Conservation (phyloP, 2,113 vertebrate genomes). For the Amazona vittata region DNA sequence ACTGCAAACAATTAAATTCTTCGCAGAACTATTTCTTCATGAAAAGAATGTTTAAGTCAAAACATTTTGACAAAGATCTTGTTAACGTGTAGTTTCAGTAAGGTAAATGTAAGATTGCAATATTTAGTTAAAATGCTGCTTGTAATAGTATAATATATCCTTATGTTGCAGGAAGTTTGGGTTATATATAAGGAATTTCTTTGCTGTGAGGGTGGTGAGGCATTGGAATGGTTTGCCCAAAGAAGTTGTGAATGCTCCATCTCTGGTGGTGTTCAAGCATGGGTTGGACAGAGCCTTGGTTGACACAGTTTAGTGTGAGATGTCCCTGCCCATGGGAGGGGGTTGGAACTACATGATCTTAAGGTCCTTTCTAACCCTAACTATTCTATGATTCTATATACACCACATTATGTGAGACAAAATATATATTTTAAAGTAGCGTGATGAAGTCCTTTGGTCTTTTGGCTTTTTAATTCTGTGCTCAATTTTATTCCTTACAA, state of each 20-base stretch:
- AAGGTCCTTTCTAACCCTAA: neutral
- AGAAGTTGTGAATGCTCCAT: neutral
- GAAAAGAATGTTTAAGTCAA: conserved; percentile 23
- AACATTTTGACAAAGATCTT: conserved; percentile 26
- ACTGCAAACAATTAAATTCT: neutral
- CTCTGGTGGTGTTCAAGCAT: neutral
- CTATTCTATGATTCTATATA: neutral
- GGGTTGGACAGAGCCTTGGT: neutral
- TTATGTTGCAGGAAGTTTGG: neutral
- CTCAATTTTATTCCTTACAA: neutral
- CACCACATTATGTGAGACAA: neutral
- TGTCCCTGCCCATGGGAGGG: neutral
- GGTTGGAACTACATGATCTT: neutral
- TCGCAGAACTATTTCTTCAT: neutral
- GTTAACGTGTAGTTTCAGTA: neutral
- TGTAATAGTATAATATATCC: neutral
- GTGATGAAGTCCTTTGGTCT: neutral
- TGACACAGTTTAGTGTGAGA: no score
- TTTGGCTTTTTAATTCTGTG: neutral
- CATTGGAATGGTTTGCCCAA: neutral
- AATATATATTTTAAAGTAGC: neutral
- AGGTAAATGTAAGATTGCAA: neutral
- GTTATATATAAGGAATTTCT: neutral
- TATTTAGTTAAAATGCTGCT: neutral
- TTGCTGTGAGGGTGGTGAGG: neutral